phyloP scores from a whole-genome alignment of 30 jellyfish, hydroid and myxozoan species.

The Sanderia malayensis region DNA sequence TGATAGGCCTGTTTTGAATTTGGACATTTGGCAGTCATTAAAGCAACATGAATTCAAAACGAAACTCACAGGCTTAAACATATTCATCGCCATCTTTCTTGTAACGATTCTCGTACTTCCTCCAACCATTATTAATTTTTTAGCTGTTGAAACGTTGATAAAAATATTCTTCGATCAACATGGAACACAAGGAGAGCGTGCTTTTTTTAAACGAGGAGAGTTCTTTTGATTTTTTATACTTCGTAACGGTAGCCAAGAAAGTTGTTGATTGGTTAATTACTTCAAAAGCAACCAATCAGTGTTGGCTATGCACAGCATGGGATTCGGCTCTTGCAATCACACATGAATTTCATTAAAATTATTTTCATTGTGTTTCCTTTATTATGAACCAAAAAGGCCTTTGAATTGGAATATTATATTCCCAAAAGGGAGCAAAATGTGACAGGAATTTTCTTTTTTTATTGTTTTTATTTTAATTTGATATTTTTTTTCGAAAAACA shows the following conservation, averaged over 20 bases:
- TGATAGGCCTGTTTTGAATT: background rate
- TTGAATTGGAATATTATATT: too few relatives aligned
- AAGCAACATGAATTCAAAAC: background rate
- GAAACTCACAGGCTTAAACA: background rate
- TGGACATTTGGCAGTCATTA: background rate
- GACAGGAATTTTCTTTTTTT: too few relatives aligned
- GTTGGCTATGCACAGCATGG: background rate
- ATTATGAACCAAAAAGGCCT: too few relatives aligned
- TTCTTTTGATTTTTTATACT: slow-evolving; percentile 48
- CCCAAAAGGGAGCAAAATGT: too few relatives aligned
- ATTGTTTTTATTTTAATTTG: too few relatives aligned
- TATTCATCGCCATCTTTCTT: background rate
- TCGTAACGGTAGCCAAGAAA: slow-evolving; percentile 26
- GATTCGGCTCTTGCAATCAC: too few relatives aligned
- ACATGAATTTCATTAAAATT: too few relatives aligned
- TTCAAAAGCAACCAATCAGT: slow-evolving; percentile 42
- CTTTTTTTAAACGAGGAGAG: too few relatives aligned
- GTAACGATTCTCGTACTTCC: slow-evolving; percentile 1
- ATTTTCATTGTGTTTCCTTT: too few relatives aligned
- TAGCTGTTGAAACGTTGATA: slow-evolving; percentile 5
- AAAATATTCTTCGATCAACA: background rate
- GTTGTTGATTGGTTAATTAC: slow-evolving; percentile 25
- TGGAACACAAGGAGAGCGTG: background rate
- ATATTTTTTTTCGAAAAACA: too few relatives aligned
- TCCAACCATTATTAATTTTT: slow-evolving; percentile 23